Base-by-base conservation (phyloP, 2,888 invertebrate species). In the Lysandra bellargus region DNA sequence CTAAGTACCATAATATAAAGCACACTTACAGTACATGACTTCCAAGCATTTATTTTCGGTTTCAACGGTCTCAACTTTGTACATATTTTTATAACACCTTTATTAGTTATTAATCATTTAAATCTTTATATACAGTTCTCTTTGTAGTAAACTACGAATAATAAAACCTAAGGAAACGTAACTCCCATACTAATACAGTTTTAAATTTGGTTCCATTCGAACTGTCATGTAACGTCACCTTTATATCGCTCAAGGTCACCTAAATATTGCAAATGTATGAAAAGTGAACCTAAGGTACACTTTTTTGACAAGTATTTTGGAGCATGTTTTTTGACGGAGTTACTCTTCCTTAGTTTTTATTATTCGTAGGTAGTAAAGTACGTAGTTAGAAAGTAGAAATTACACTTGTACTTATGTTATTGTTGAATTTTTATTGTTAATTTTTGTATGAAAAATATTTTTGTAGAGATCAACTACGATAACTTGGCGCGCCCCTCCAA, bases 341-440 rank as follows among this genome's bases (percentile, higher is more conserved):
- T 23, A 23, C 23, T 23, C 23, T 23, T 23, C 23, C 23, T 23
- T 23, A 23, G 23, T 23, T 23, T 23, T 23, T 23, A 23, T 23
- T 23, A 23, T 23, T 23, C 23, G 23, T 64, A 12, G 30, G 64
- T 64, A 64, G 64, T 64, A 30, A 9, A 30, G 12, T 64, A 64
- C 4, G 30, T 64, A 30, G 30, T 30, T 64, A 64, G 30, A 23
- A 61, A 23, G 61, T 61, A 61, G 61, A 23, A 64, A 23, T 64
- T 64, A 64, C 30, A 23, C 2, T 64, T 64, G 64, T 30, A 64
- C 64, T 64, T 64, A 64, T 64, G 7, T 30, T 64, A 30, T 64
- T 64, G 64, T 64, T 64, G 64, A 30, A 30, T 64, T 64, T 64
- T 30, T 30, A 64, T 64, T 64, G 64, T 64, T 64, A 64, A 30